Evolutionary conservation across 2,797 vertebrate genomes (phyloP).

Genomic region (Mareca strepera): DNA sequence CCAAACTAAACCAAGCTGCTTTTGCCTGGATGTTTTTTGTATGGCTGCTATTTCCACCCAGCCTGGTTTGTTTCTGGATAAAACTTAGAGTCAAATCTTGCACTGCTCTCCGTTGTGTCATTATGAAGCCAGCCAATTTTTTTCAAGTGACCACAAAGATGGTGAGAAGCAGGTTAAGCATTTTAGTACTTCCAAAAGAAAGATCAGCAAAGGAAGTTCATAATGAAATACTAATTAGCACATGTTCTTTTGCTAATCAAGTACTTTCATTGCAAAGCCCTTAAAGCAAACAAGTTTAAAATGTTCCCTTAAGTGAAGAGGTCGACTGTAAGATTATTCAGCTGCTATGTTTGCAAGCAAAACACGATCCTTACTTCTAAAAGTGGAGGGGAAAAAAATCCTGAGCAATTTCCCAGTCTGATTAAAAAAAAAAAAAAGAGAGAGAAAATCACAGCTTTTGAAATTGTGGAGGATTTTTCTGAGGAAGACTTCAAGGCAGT

Average conservation of each 20-base stretch:
- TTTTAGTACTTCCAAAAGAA: neutral
- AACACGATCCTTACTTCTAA: neutral
- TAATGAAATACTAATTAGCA: constrained; percentile 1
- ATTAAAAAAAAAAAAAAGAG: neutral
- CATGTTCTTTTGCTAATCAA: neutral
- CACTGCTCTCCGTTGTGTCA: neutral
- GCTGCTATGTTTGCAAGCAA: constrained; percentile 13
- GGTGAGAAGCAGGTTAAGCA: neutral
- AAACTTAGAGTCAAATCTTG: neutral
- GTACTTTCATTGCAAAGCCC: neutral
- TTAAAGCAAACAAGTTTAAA: neutral
- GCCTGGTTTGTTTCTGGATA: neutral
- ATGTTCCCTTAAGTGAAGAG: neutral
- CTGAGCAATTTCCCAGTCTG: neutral
- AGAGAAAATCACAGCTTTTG: constrained; percentile 11
- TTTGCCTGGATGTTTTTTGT: neutral
- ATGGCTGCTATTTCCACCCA: neutral
- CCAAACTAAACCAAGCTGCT: neutral
- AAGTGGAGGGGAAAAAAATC: neutral
- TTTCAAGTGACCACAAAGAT: neutral
- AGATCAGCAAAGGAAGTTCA: neutral
- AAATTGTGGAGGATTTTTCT: neutral
- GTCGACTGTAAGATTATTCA: neutral
- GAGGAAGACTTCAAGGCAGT: neutral
- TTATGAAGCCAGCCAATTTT: neutral